Percentiles rank a stretch among this genome's conserved stretches.
phyloP scores from a whole-genome alignment of 1,140 invertebrate species.

The Hirudo medicinalis region DNA sequence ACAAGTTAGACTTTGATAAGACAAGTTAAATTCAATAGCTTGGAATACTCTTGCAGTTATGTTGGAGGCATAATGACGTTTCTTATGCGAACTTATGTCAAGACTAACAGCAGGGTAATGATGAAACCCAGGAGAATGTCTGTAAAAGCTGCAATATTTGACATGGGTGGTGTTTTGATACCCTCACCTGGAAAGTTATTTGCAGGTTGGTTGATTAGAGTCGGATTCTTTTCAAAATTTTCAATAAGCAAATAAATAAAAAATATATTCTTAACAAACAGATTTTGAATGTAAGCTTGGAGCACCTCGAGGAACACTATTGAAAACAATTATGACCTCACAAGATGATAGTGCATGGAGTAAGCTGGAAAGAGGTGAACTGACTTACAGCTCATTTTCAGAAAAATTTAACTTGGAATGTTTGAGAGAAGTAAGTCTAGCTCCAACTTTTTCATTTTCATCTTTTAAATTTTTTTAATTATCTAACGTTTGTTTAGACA shows the following conservation, averaged over 20 bases:
- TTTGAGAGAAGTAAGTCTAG: slow-evolving; percentile 28
- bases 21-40: too few relatives aligned
- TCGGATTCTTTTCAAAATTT: neutral
- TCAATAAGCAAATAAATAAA: neutral
- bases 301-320: slow-evolving; percentile 28
- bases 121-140: too few relatives aligned
- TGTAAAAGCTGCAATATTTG: slow-evolving; percentile 37
- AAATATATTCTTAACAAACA: neutral
- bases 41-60: too few relatives aligned
- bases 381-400: slow-evolving; percentile 32
- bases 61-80: too few relatives aligned
- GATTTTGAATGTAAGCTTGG: neutral
- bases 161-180: slow-evolving; percentile 40
- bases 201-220: slow-evolving; percentile 26
- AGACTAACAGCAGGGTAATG: too few relatives aligned
- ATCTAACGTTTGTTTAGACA: neutral
- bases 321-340: slow-evolving; percentile 28
- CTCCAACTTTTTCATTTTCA: neutral
- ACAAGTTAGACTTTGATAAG: too few relatives aligned
- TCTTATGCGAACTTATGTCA: too few relatives aligned
- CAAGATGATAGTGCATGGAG: slow-evolving; percentile 33
- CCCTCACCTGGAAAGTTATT: slow-evolving; percentile 34
- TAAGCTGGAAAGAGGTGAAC: slow-evolving; percentile 34
- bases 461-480: neutral
- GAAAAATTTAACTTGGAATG: slow-evolving; percentile 33